Evolutionary conservation across 2,888 invertebrate genomes (phyloP), one percentile per base, ranked within the genome.

Genomic region (Leptopilina drosophilae): DNA sequence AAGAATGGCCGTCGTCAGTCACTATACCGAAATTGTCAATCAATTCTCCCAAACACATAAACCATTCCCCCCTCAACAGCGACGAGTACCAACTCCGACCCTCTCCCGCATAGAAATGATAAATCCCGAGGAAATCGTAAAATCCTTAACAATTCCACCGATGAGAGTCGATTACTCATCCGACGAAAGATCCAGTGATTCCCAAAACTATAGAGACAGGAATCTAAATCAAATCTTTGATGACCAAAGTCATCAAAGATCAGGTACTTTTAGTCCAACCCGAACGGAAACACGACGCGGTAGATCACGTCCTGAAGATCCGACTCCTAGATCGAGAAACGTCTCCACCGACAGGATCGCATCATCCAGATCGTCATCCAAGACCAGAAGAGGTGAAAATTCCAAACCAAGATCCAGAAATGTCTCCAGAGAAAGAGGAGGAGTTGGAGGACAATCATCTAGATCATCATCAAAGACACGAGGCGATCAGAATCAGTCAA

Each of bases 11-110:
- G 95, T 95, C 0, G 95, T 96, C 15, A 96, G 96, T 92, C 95
- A 96, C 89, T 97, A 97, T 87, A 95, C 96, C 20, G 96, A 95
- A 89, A 95, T 97, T 83, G 96, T 97, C 1, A 94, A 94, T 86
- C 95, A 95, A 88, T 95, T 95, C 86, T 95, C 96, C 14, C 81
- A 80, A 80, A 15, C 76, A 2, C 83, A 83, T 75, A 53, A 75
- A 33, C 79, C 84, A 4, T 84, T 84, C 64, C 84, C 84, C 4
- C 80, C 2, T 5, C 33, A 64, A 9, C 69, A 64, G 9, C 69
- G 46, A 11, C n/a, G 46, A 73, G 26, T 59, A n/a, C 64, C 40
- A 11, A 15, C 46, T 40, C 42, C 53, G 84, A 85, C 14, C 81
- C 79, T 65, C 80, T 82, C 46, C 85, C 82, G 73, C 85, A 85